These are phyloP conservation scores for Bhutanitis thaidina DNA, from an alignment of 2,888 invertebrate species.

Conservation along the genomic window DNA sequence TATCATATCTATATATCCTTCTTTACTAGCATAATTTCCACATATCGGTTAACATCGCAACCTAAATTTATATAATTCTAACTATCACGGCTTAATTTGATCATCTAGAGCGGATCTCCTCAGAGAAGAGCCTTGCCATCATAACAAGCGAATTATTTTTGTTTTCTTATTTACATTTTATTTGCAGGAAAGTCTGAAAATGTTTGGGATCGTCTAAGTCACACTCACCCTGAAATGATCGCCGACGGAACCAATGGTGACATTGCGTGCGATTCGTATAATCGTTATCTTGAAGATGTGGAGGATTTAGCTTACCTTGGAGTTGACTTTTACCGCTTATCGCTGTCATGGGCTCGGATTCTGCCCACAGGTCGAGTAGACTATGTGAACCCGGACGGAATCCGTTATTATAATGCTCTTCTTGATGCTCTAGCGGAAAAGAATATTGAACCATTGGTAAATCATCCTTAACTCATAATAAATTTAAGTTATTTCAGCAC, in stretches of 20 bases:
- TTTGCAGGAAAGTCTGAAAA: constrained; percentile 81
- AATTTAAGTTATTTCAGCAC: too few species aligned
- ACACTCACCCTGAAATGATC: constrained; percentile 79
- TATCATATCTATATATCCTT: too few species aligned
- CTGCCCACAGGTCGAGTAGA: constrained; percentile 81
- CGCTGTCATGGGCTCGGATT: constrained; percentile 83
- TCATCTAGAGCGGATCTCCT: too few species aligned
- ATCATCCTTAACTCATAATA: background rate
- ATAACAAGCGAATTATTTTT: too few species aligned
- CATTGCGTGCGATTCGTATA: constrained; percentile 84
- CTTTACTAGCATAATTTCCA: too few species aligned
- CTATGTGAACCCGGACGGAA: constrained; percentile 78
- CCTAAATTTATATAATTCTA: too few species aligned
- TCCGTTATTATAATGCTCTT: constrained; percentile 83
- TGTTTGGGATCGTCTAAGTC: constrained; percentile 80
- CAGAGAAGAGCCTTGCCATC: too few species aligned
- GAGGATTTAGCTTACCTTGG: constrained; percentile 70
- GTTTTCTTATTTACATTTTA: background rate
- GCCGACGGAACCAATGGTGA: constrained; percentile 82
- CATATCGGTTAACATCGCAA: too few species aligned
- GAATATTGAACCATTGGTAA: constrained; percentile 82
- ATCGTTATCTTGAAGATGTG: constrained; percentile 82
- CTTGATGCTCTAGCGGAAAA: constrained; percentile 81
- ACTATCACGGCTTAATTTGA: too few species aligned
- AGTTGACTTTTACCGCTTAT: constrained; percentile 79